Conservation (phyloP, 2,797 vertebrate species). For the Prionace glauca region DNA sequence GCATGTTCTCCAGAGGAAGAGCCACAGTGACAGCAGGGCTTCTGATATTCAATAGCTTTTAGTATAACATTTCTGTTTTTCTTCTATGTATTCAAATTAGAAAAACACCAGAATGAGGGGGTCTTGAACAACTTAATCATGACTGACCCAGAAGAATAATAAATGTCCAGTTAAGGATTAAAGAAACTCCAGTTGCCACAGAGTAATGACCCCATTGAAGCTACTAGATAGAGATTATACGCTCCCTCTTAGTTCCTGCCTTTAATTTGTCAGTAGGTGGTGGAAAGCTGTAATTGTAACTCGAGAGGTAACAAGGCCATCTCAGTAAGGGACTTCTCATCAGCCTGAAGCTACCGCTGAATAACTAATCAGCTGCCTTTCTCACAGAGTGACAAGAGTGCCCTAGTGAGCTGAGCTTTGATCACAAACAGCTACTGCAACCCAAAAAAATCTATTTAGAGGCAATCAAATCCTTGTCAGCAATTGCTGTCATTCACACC, state of each 20-base stretch:
- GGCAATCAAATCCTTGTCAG: constrained; percentile 20
- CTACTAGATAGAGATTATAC: too few relatives aligned
- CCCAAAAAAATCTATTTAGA: constrained; percentile 1
- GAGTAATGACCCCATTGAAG: not conserved
- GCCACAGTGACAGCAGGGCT: not conserved
- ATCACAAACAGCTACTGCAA: not conserved
- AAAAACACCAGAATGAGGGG: not conserved
- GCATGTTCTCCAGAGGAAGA: not conserved
- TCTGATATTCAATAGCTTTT: not conserved
- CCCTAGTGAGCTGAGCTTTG: not conserved
- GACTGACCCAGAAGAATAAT: not conserved
- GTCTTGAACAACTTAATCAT: not conserved
- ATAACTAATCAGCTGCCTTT: constrained; percentile 19
- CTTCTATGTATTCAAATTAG: not conserved
- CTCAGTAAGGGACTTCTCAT: not conserved
- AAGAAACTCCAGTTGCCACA: not conserved
- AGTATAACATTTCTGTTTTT: not conserved
- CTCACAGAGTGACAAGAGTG: not conserved
- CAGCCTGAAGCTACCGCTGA: not conserved
- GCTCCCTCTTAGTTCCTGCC: not conserved
- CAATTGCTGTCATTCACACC: not conserved
- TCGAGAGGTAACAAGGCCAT: not conserved
- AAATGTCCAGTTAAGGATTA: constrained; percentile 11
- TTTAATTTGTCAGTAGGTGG: constrained; percentile 12
- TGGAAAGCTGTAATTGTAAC: not conserved